phyloP scores from a whole-genome alignment of 2,888 invertebrate genomes.

The Polydrusus cervinus region DNA sequence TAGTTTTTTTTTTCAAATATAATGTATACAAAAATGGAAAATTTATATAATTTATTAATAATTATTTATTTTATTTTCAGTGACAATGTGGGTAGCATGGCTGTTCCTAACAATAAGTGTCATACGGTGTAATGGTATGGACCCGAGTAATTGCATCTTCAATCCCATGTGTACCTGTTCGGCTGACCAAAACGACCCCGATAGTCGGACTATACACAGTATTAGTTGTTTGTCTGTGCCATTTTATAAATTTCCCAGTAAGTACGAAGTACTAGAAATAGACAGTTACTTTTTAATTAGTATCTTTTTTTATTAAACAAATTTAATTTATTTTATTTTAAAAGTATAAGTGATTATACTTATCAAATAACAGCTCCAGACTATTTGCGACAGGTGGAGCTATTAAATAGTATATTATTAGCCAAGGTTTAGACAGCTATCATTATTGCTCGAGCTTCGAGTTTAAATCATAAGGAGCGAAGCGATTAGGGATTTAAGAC shows the following conservation, averaged over 20 bases:
- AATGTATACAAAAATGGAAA: too few relatives aligned
- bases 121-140: constrained; percentile 28
- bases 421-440: too few relatives aligned
- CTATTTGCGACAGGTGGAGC: too few relatives aligned
- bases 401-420: too few relatives aligned
- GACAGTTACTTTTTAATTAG: background rate
- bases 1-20: too few relatives aligned
- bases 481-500: too few relatives aligned
- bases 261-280: constrained; percentile 50
- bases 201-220: constrained; percentile 66
- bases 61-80: constrained; percentile 23
- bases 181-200: constrained; percentile 73
- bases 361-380: too few relatives aligned
- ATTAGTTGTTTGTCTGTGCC: constrained; percentile 83
- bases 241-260: constrained; percentile 83
- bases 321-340: too few relatives aligned
- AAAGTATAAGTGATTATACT: too few relatives aligned
- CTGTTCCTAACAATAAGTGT: constrained; percentile 21
- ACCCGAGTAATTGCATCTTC: constrained; percentile 74
- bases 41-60: background rate
- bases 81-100: constrained; percentile 44
- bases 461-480: too few relatives aligned
- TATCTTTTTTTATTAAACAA: too few relatives aligned
- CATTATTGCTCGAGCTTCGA: too few relatives aligned
- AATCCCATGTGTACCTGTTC: constrained; percentile 84